Base-by-base conservation (phyloP, 1,140 invertebrate species). In the Adoxophyes honmai region DNA sequence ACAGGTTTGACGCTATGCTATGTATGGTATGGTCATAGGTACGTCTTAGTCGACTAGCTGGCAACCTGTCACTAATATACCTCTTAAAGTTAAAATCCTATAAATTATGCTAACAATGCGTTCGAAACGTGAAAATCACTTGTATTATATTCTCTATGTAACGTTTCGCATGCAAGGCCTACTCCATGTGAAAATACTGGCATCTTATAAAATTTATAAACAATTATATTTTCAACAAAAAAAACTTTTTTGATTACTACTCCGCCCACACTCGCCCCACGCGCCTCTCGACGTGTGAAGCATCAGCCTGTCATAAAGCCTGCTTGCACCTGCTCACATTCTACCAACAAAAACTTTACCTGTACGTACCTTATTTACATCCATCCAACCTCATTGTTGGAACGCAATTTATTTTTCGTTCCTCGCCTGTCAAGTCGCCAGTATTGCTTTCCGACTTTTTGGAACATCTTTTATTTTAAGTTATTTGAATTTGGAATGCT, bases 271-370 rank as follows among this genome's bases (percentile, higher is more conserved):
- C 16, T 60, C 18, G 0, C 10, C 13, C 52, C 58, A 15, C 33
- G 10, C 38, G 9, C 16, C 11, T 44, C 52, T 34, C 59, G 62
- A 64, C 53, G 61, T 64, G 62, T 63, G 57, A 64, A 59, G 52
- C 48, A 37, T 39, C 38, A 70, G 58, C 65, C 60, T 60, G 57
- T 62, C 69, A 76, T 62, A 62, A 63, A 64, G 52, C 52, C 55
- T 64, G 64, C 67, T 39, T 60, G 63, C 81, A 86, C 81, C 83
- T 84, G 83, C 76, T 52, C 57, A 67, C 34, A 55, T 34, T 57
- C 37, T 48, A 48, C 44, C 42, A 39, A 52, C 65, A 61, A 64
- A 68, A 62, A 67, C 35, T 38, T 37, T 36, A 11, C n/a, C n/a
- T n/a, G n/a, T n/a, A n/a, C n/a, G n/a, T n/a, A n/a, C 53, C 59